Base-by-base conservation (phyloP, 2,888 invertebrate species). In the Parthenolecanium corni region DNA sequence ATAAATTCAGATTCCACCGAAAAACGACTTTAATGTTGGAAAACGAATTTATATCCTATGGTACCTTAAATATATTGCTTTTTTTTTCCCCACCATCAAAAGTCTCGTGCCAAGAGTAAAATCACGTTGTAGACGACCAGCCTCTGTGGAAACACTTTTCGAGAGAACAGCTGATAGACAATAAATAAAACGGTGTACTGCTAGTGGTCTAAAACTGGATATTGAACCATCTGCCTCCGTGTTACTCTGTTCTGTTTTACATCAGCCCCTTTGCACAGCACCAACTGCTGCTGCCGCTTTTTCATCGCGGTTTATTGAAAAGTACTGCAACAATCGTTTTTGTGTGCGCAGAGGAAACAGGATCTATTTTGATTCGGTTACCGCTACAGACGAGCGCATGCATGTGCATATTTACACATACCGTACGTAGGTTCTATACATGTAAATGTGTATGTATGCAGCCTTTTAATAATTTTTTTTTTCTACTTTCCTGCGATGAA, bases 131-230 rank as follows among this genome's bases (percentile, higher is more conserved):
- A 31, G 31, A 6, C 9, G 5, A 31, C 9, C 31, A 31, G 53
- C 42, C 40, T 40, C 40, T 36, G n/a, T 18, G 9, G 9, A 31
- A 4, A 31, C 31, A 6, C 38, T 51, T 36, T 56, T 25, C 46
- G 46, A 18, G 14, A 12, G 38, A 58, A 58, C 58, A 58, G 58
- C 58, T 58, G 58, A 58, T 58, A 49, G 51, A 58, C 38, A 58
- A 58, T 58, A 58, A 58, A 47, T 58, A 49, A 47, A 58, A 58
- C 58, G 56, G 49, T 58, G 58, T 38, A 49, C 58, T 31, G 44
- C 25, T 56, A 53, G 58, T 47, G 46, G 58, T 58, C 58, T 58
- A 58, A 58, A 58, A 58, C 58, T 58, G 58, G 58, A 58, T 58
- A 58, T 58, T 49, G 47, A 58, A 58, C 58, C 58, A 58, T 58